These are phyloP conservation scores for Pantelozetes paolii DNA, from an alignment of 2,888 invertebrate genomes.

Conservation along the genomic window DNA sequence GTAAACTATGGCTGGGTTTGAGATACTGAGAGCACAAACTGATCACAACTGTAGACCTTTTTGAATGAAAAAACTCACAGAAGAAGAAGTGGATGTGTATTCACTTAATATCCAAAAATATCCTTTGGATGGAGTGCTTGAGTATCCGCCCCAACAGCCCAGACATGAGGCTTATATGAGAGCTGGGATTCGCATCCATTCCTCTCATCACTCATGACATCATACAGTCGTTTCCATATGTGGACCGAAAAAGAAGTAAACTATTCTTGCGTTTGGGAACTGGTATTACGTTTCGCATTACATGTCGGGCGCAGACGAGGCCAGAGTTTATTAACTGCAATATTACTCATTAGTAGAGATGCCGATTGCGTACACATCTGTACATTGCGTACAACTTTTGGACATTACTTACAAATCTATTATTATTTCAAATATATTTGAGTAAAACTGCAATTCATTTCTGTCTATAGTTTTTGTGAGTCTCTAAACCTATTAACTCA, in stretches of 20 bases:
- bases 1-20: not conserved
- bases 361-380: not conserved
- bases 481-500: not conserved
- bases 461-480: not conserved
- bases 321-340: slow-evolving; percentile 24
- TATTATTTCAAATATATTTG: not conserved
- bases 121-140: slow-evolving; percentile 13
- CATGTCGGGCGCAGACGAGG: slow-evolving; percentile 5
- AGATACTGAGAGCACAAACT: not conserved
- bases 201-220: not conserved
- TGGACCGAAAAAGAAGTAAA: slow-evolving; percentile 18
- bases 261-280: not conserved
- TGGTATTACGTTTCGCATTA: slow-evolving; percentile 17
- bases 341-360: slow-evolving; percentile 18
- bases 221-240: slow-evolving; percentile 25
- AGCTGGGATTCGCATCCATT: not conserved
- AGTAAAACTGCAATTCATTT: not conserved
- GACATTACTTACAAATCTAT: slow-evolving; percentile 8
- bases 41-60: slow-evolving; percentile 27
- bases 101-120: slow-evolving; percentile 29
- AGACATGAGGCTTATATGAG: slow-evolving; percentile 1
- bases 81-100: slow-evolving; percentile 5
- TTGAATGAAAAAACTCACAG: slow-evolving; percentile 1
- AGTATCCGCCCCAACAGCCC: not conserved
- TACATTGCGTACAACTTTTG: not conserved